Base-by-base conservation (phyloP, 1,140 invertebrate genomes). In the Scylla paramamosain region DNA sequence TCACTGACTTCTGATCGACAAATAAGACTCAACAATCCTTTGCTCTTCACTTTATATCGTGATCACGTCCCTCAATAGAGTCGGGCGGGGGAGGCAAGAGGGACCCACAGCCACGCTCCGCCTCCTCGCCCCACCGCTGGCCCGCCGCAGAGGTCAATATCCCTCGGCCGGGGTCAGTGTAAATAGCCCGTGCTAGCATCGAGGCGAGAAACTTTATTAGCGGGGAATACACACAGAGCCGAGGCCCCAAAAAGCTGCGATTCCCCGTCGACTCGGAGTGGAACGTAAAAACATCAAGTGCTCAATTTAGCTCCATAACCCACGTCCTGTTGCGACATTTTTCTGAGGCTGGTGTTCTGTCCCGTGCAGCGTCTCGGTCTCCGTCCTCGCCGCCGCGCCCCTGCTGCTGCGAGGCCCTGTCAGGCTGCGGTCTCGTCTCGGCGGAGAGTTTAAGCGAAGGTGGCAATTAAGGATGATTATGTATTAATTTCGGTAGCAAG, bases 21-120 rank as follows among this genome's bases (percentile, higher is more conserved):
- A 95, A 95, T 95, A 93, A 59, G 52, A 59, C 86, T 93, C 91
- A 93, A 95, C 95, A 95, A 95, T 93, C 95, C 92, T 90, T 95
- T 93, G 67, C 95, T 95, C 95, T 95, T 93, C 92, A 95, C 91
- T 93, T 95, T 95, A 95, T 93, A 95, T 83, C 86, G 86, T 93
- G 95, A 95, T 95, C 95, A 95, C 95, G 95, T 95, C 95, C 48
- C 84, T 93, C 91, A 93, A 95, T 93, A 93, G 91, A 91, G 48
- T 67, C 86, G 45, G 29, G 83, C 25, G 16, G 32, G 59, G 91
- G 16, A 86, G 29, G 28, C 28, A 59, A 89, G 20, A 77, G 92
- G 32, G 89, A 87, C 77, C 77, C 84, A 14, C 87, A 46, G 1
- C 28, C 46, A n/a, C 86, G 31, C 59, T 20, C 20, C 86, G 20